A percentile compares a stretch with the other conserved stretches of the same genome.
Evolutionary conservation across 1,140 invertebrate species (phyloP).

Genomic region (Dufourea novaeangliae): DNA sequence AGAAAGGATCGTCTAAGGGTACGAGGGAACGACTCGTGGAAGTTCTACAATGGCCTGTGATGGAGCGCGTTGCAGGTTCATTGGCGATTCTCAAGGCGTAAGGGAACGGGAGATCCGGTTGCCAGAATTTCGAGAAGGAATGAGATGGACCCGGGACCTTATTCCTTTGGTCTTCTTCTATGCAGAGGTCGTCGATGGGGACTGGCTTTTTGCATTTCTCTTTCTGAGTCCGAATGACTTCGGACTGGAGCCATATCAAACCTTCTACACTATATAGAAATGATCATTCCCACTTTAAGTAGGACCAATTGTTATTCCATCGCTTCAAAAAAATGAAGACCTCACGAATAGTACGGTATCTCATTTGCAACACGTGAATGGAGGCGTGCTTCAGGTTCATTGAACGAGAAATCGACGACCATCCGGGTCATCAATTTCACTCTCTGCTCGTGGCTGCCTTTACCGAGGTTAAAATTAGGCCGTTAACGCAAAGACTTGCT

Average conservation of each 20-base stretch:
- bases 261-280: no score
- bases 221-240: background rate
- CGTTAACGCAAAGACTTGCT: background rate
- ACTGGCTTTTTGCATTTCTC: background rate
- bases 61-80: conserved; percentile 62
- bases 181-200: background rate
- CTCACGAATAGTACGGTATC: background rate
- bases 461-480: background rate
- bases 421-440: background rate
- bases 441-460: background rate
- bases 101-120: conserved; percentile 52
- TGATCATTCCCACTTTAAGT: no score
- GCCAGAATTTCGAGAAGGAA: conserved; percentile 31
- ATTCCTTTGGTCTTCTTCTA: background rate
- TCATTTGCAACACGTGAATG: background rate
- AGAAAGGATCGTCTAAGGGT: background rate
- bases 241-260: no score
- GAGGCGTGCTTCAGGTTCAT: background rate
- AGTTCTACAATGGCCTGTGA: conserved; percentile 65
- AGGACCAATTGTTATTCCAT: background rate
- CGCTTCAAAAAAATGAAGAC: background rate
- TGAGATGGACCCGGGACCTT: conserved; percentile 21
- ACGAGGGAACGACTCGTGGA: conserved; percentile 29
- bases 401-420: background rate
- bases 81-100: conserved; percentile 68